phyloP scores from a whole-genome alignment of 2,797 vertebrate species.

The Australoheros facetus region DNA sequence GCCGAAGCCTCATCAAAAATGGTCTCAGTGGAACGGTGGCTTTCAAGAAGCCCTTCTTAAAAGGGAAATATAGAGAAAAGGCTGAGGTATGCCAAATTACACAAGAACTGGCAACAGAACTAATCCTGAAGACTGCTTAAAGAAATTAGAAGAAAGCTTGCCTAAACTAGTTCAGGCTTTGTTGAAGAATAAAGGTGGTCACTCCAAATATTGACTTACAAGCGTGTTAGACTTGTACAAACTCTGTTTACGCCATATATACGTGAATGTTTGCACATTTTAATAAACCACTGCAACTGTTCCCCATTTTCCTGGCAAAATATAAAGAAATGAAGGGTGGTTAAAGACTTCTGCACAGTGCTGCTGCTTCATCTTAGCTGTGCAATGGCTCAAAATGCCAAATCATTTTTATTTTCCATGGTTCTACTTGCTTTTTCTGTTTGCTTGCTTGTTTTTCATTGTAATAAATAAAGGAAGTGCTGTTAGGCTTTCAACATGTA shows the following conservation, averaged over 20 bases:
- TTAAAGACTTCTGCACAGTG: background rate
- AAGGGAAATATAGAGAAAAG: no score
- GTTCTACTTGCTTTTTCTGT: background rate
- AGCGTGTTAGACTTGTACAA: background rate
- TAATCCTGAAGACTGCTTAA: background rate
- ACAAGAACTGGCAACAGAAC: background rate
- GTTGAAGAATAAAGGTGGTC: background rate
- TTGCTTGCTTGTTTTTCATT: background rate
- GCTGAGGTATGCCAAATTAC: background rate
- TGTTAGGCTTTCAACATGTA: conserved; percentile 12
- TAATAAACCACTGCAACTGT: no score
- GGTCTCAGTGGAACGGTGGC: no score
- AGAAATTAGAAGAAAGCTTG: background rate
- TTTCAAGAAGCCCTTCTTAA: no score
- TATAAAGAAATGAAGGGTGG: background rate
- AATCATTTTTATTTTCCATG: background rate
- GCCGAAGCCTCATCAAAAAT: no score
- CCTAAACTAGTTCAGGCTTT: background rate
- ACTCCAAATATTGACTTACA: background rate
- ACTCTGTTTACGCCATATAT: background rate
- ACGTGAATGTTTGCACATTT: no score
- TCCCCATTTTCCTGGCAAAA: background rate
- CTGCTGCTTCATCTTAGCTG: background rate
- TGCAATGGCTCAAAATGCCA: background rate
- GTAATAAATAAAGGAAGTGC: conserved; percentile 24